Evolutionary conservation across 2,113 vertebrate genomes (phyloP).

Genomic region (Cinclus cinclus): DNA sequence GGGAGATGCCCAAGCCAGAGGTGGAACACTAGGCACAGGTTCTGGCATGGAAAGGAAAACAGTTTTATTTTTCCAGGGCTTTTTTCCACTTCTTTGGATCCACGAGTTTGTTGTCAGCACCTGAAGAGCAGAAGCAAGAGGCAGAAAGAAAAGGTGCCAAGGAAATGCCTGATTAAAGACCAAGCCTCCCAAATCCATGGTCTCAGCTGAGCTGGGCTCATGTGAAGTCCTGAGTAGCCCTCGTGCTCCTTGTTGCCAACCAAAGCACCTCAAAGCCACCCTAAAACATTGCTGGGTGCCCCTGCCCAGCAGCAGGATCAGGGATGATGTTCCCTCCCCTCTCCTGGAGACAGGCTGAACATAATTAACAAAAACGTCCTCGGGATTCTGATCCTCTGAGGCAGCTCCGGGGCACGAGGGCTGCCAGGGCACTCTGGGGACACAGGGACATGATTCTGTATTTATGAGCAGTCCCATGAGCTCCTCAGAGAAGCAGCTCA

Average conservation of each 20-base stretch:
- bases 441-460: not conserved
- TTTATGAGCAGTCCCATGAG: not conserved
- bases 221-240: too few relatives aligned
- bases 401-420: not conserved
- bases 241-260: not conserved
- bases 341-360: not conserved
- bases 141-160: not conserved
- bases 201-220: not conserved
- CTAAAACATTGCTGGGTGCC: not conserved
- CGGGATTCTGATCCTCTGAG: not conserved
- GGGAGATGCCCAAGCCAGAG: too few relatives aligned
- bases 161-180: not conserved
- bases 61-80: too few relatives aligned
- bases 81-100: too few relatives aligned
- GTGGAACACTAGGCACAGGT: too few relatives aligned
- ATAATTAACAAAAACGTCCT: not conserved
- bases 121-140: not conserved
- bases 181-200: not conserved
- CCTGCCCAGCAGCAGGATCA: not conserved
- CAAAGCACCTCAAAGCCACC: not conserved
- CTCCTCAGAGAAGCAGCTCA: not conserved
- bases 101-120: too few relatives aligned
- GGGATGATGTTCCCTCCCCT: not conserved
- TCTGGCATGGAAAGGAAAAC: too few relatives aligned
- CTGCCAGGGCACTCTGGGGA: not conserved